Percentiles rank a stretch among this genome's conserved stretches.
Evolutionary conservation across 2,888 invertebrate species (phyloP).

Genomic region (Aleiodes testaceus): DNA sequence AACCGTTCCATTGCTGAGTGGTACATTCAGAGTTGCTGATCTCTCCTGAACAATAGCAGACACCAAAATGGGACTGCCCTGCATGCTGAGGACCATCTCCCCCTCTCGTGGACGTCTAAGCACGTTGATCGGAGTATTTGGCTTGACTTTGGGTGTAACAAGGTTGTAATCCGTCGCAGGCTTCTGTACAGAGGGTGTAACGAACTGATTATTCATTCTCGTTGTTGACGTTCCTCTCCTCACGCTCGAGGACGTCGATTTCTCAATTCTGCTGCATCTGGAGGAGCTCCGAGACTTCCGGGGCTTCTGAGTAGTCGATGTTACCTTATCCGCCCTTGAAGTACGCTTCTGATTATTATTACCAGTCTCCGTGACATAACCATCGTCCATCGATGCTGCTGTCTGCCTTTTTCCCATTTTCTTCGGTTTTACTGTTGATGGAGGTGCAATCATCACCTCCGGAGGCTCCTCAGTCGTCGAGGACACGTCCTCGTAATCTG

Average conservation of each 20-base stretch:
- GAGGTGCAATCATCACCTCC: conserved; percentile 38
- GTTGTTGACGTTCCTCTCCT: conserved; percentile 32
- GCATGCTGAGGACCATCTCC: conserved; percentile 81
- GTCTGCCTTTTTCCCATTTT: conserved; percentile 57
- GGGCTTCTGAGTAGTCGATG: conserved; percentile 40
- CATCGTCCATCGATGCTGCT: conserved; percentile 62
- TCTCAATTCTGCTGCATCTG: conserved; percentile 50
- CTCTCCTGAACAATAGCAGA: conserved; percentile 74
- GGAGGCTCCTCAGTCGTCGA: conserved; percentile 41
- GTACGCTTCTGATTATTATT: conserved; percentile 39
- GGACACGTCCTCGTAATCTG: conserved; percentile 49
- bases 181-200: conserved; percentile 57
- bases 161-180: conserved; percentile 46
- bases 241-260: not conserved
- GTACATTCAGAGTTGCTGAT: conserved; percentile 80
- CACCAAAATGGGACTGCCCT: conserved; percentile 80
- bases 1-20: conserved; percentile 78
- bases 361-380: conserved; percentile 63
- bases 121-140: conserved; percentile 78
- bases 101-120: conserved; percentile 78
- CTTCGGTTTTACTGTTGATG: conserved; percentile 41
- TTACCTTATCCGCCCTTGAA: conserved; percentile 41
- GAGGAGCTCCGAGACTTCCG: conserved; percentile 11
- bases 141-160: conserved; percentile 75
- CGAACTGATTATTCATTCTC: conserved; percentile 50